Conservation (phyloP, 2,113 vertebrate species). For the Coreoperca whiteheadi region DNA sequence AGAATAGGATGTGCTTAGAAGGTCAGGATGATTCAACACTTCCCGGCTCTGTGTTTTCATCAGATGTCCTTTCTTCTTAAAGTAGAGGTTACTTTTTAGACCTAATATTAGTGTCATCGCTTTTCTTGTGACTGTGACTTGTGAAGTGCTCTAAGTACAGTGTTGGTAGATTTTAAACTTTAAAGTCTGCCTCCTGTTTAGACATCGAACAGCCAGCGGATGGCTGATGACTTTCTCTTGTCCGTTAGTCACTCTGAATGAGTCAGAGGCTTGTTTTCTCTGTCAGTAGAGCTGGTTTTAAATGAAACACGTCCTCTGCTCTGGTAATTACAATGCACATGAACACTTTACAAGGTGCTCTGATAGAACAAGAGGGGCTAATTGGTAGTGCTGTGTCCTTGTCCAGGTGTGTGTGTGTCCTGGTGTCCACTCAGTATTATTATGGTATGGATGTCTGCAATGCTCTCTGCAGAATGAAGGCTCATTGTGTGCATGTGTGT, state of each 20-base stretch:
- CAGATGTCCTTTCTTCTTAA: conserved; percentile 17
- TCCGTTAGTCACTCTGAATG: conserved; percentile 25
- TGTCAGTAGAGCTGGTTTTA: conserved; percentile 32
- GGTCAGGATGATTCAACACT: conserved; percentile 68
- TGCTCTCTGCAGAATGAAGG: conserved; percentile 12
- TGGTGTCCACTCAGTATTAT: conserved; percentile 30
- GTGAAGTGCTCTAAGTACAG: neutral
- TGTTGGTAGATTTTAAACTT: neutral
- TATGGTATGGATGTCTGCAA: conserved; percentile 6
- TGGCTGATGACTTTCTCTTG: conserved; percentile 43
- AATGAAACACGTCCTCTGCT: conserved; percentile 57
- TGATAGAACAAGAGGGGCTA: conserved; percentile 41
- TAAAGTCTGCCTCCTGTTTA: conserved; percentile 14
- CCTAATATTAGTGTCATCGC: conserved; percentile 9
- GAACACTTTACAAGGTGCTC: conserved; percentile 44
- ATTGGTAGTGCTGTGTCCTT: conserved; percentile 46
- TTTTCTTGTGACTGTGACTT: neutral
- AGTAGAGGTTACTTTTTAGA: conserved; percentile 17
- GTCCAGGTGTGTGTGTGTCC: conserved; percentile 34
- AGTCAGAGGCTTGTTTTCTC: conserved; percentile 45
- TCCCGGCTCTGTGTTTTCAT: conserved; percentile 15
- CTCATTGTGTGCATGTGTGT: neutral
- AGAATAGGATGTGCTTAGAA: conserved; percentile 54
- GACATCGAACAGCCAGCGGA: neutral
- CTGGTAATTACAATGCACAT: conserved; percentile 59